phyloP scores from a whole-genome alignment of 2,113 vertebrate species.

The Propithecus coquereli region DNA sequence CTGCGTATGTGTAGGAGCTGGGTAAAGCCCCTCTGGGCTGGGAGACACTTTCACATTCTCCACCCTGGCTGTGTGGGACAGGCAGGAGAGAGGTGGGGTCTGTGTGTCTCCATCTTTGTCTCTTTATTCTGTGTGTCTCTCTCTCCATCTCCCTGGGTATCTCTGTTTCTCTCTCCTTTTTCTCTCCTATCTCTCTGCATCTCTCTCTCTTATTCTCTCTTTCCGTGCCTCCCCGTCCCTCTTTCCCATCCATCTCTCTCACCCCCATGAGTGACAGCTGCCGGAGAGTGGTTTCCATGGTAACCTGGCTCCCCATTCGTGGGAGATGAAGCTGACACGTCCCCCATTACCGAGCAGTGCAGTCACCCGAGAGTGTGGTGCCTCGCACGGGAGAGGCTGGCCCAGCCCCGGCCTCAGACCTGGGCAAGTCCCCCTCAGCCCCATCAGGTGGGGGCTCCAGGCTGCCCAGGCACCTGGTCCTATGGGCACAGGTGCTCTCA shows the following conservation, averaged over 20 bases:
- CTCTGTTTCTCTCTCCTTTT: not conserved
- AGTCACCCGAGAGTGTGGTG: conserved; percentile 58
- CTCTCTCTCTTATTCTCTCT: not conserved
- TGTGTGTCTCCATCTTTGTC: conserved; percentile 61
- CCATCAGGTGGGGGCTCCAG: not conserved
- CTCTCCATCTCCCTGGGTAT: not conserved
- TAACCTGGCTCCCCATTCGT: conserved; percentile 81
- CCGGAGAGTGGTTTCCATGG: conserved; percentile 88
- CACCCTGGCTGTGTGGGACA: not conserved
- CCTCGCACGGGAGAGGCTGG: not conserved
- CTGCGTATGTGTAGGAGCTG: not conserved
- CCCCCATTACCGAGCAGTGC: conserved; percentile 65
- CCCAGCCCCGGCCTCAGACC: not conserved
- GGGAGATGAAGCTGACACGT: conserved; percentile 43
- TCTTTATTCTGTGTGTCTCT: not conserved
- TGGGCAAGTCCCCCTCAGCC: not conserved
- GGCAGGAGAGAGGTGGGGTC: not conserved
- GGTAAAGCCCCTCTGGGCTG: not conserved
- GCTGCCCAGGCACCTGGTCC: not conserved
- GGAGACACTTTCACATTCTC: not conserved
- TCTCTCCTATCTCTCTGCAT: not conserved
- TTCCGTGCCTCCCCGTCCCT: not conserved
- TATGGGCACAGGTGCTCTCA: not conserved
- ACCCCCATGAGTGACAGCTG: conserved; percentile 82
- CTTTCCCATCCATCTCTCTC: conserved; percentile 42